phyloP scores from a whole-genome alignment of 2,888 invertebrate genomes.

The Stramonita haemastoma region DNA sequence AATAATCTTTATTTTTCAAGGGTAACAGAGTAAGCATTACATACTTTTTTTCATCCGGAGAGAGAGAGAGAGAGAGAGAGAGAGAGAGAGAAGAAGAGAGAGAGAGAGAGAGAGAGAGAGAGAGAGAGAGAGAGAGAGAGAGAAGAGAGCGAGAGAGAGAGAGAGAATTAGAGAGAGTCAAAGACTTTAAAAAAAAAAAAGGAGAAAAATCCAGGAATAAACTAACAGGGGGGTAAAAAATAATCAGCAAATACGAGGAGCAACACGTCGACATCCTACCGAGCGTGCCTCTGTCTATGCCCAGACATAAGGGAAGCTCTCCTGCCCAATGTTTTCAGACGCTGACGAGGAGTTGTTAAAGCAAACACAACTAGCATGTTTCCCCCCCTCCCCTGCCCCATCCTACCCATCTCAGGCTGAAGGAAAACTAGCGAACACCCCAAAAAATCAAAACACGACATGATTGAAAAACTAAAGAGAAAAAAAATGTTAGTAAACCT shows the following conservation, averaged over 20 bases:
- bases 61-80: slow-evolving; percentile 1
- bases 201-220: too few species aligned
- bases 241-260: too few species aligned
- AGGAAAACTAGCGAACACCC: too few species aligned
- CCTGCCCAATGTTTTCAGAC: background rate
- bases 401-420: background rate
- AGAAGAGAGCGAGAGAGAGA: background rate
- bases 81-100: background rate
- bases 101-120: background rate
- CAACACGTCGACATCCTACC: too few species aligned
- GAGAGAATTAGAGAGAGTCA: background rate
- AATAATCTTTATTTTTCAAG: too few species aligned
- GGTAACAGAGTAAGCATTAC: too few species aligned
- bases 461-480: too few species aligned
- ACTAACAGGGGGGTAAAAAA: too few species aligned
- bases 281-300: too few species aligned
- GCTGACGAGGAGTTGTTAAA: background rate
- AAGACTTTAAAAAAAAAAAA: background rate
- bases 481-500: too few species aligned
- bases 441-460: background rate
- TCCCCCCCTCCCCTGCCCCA: background rate
- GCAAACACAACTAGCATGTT: background rate
- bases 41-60: too few species aligned
- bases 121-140: background rate
- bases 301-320: background rate